These are phyloP conservation scores for Scolopax bukidnonensis DNA, from an alignment of 2,797 vertebrate species.

Conservation along the genomic window DNA sequence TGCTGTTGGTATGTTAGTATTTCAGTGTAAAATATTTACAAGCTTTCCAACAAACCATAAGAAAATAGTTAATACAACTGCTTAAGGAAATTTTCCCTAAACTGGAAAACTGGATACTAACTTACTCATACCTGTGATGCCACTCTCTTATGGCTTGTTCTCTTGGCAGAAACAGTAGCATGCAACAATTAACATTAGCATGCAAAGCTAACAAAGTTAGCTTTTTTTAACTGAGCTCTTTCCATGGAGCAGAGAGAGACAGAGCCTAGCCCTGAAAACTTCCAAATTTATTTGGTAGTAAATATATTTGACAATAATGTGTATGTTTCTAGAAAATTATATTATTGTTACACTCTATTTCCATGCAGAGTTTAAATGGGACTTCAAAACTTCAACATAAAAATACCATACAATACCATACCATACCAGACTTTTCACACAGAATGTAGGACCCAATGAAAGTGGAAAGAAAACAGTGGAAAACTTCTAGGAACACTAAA, in stretches of 20 bases:
- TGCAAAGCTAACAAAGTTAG: too few species aligned
- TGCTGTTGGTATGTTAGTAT: background rate
- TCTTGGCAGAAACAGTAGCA: background rate
- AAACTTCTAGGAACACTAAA: background rate
- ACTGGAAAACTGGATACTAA: background rate
- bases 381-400: background rate
- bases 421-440: background rate
- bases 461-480: background rate
- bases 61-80: background rate
- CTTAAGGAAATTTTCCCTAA: background rate
- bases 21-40: background rate
- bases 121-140: background rate
- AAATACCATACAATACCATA: background rate
- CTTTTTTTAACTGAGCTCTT: background rate
- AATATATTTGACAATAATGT: background rate
- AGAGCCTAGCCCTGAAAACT: background rate
- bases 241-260: rapidly evolving
- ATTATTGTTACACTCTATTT: background rate
- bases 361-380: background rate
- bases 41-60: background rate
- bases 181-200: background rate
- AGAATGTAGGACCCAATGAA: background rate
- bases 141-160: background rate
- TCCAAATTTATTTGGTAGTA: background rate
- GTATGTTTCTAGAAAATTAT: background rate